Percentiles rank a stretch among this genome's conserved stretches.
Conservation (phyloP, 2,113 vertebrate species). For the Carlito syrichta region DNA sequence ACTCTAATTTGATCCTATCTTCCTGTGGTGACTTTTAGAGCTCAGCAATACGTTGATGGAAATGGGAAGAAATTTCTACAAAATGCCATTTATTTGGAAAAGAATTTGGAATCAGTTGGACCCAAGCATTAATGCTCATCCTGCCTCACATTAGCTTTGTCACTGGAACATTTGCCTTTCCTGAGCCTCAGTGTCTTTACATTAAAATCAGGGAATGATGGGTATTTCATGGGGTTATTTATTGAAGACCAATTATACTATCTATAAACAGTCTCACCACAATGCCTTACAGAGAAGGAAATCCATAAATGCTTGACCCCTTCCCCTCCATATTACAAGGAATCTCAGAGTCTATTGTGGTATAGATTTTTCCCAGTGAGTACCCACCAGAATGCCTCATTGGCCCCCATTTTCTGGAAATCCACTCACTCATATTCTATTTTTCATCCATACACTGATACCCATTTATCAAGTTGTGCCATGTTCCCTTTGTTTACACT, state of each 20-base stretch:
- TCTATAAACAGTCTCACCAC: not conserved
- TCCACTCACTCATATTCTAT: not conserved
- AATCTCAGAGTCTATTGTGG: rapidly evolving
- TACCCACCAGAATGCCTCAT: rapidly evolving
- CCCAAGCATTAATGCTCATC: not conserved
- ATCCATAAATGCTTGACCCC: rapidly evolving
- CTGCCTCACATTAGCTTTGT: not conserved
- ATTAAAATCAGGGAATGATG: not conserved
- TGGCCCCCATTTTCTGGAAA: no score
- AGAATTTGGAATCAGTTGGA: not conserved
- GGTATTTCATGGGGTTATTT: not conserved
- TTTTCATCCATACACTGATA: no score
- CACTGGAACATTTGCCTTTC: no score
- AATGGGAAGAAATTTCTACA: not conserved
- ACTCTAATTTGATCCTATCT: not conserved
- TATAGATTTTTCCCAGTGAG: rapidly evolving
- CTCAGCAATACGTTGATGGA: not conserved
- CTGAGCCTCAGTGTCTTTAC: not conserved
- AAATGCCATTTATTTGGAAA: not conserved
- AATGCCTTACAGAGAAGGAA: not conserved
- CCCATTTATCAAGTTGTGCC: not conserved
- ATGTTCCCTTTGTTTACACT: rapidly evolving
- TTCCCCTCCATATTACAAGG: rapidly evolving
- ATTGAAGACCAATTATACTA: not conserved
- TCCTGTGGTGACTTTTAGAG: not conserved